phyloP scores from a whole-genome alignment of 2,113 vertebrate species.

The Sturnus vulgaris region DNA sequence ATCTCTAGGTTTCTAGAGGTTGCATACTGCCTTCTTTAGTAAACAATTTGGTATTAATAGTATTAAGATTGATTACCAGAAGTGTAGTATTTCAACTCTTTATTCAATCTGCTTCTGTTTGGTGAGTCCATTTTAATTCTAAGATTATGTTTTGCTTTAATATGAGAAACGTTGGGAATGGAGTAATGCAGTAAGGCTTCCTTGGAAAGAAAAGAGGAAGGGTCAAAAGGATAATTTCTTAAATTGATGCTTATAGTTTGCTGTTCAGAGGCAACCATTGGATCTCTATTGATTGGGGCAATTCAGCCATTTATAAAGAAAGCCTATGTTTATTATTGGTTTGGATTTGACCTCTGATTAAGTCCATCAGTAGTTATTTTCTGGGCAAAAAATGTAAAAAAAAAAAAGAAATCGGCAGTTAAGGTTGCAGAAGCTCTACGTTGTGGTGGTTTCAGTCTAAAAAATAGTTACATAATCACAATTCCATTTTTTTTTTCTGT shows the following conservation, averaged over 20 bases:
- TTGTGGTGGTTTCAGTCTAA: background rate
- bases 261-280: conserved; percentile 60
- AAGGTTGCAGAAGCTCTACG: background rate
- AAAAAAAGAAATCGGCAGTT: background rate
- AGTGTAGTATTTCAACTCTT: background rate
- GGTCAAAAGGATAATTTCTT: conserved; percentile 68
- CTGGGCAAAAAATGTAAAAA: background rate
- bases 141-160: background rate
- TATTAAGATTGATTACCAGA: background rate
- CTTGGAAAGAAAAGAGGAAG: conserved; percentile 5
- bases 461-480: background rate
- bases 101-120: background rate
- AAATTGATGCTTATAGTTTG: conserved; percentile 75
- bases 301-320: background rate
- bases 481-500: background rate
- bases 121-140: background rate
- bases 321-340: background rate
- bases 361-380: background rate
- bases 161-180: background rate
- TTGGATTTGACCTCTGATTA: background rate
- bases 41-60: background rate
- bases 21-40: background rate
- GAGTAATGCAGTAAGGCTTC: background rate
- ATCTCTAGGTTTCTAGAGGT: background rate
- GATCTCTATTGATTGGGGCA: conserved; percentile 56